phyloP scores from a whole-genome alignment of 2,888 invertebrate species.

The Creontiades dilutus region DNA sequence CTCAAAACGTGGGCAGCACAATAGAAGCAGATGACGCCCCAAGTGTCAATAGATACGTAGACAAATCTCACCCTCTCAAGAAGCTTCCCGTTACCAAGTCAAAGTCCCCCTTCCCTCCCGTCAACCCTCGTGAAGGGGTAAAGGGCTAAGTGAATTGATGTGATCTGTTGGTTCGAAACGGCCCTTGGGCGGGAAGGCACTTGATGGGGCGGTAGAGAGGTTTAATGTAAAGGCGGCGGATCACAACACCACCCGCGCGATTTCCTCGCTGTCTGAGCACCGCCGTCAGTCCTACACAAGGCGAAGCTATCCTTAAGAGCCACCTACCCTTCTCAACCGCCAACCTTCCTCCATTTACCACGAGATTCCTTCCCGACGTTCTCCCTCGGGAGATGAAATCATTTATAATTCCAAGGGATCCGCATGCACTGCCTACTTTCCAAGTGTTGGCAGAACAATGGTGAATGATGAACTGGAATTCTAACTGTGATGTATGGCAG shows the following conservation, averaged over 20 bases:
- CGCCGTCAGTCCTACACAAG: slow-evolving; percentile 35
- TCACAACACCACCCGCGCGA: slow-evolving; percentile 31
- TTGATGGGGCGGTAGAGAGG: not conserved
- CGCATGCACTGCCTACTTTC: slow-evolving; percentile 7
- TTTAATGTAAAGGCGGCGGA: slow-evolving; percentile 28
- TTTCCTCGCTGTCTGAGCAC: not conserved
- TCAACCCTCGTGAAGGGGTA: not conserved
- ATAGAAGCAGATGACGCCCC: not conserved
- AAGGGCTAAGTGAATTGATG: slow-evolving; percentile 35
- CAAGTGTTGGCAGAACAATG: slow-evolving; percentile 31
- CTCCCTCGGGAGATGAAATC: slow-evolving; percentile 22
- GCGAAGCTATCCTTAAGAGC: not conserved
- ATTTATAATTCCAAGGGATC: slow-evolving; percentile 31
- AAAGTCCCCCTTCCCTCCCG: not conserved
- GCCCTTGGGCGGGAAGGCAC: slow-evolving; percentile 31
- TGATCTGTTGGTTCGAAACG: slow-evolving; percentile 30
- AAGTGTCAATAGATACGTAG: slow-evolving; percentile 4
- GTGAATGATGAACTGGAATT: slow-evolving; percentile 28
- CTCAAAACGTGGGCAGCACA: not conserved
- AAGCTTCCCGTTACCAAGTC: slow-evolving; percentile 16
- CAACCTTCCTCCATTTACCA: slow-evolving; percentile 21
- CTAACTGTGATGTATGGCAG: slow-evolving; percentile 28
- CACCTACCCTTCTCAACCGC: slow-evolving; percentile 35
- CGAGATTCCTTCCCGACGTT: slow-evolving; percentile 29
- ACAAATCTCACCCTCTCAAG: not conserved